Evolutionary conservation across 1,140 invertebrate species (phyloP), one percentile per base, ranked within the genome.

Genomic region (Listronotus oregonensis): DNA sequence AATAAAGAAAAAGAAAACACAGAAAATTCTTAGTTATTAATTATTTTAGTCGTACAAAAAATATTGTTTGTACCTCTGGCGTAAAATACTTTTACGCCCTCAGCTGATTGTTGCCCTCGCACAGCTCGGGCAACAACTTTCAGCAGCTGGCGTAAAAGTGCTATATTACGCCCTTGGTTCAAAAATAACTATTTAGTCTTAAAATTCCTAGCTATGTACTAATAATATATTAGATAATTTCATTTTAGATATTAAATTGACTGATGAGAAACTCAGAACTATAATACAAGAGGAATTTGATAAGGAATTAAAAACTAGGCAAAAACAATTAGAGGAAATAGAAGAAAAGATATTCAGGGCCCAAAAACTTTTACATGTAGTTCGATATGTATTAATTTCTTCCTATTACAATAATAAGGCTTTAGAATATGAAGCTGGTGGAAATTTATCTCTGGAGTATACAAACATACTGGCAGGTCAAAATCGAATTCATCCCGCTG

Each of bases 381-480:
- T 95, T 4, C 82, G 89, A 1, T 90, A 89, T 71, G 82, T 84
- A 6, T 81, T 90, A 31, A 84, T 90, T 12, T 84, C 82, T 12
- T 84, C 84, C 54, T 92, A 87, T 78, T 92, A 90, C 66, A 85
- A 84, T 43, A 83, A 86, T 37, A 86, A 87, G 73, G 83, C 86
- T 68, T 74, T 86, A 31, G 74, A 82, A 34, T 71, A 80, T 44
- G 71, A 75, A 15, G 71, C 79, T 40, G 10, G 5, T 21, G 57
- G 12, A 63, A 42, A 14, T 44, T 40, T 34, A 51, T n/a, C 59
- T 5, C 32, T 50, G 14, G 55, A 64, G 5, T 43, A 37, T 12
- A 49, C 52, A 14, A 61, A 63, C 39, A 12, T 70, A 34, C 55
- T 78, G 1, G 54, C 65, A 54, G 57, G 49, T 46, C 89, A 92